phyloP scores from a whole-genome alignment of 2,797 vertebrate genomes.

The Erethizon dorsatum region DNA sequence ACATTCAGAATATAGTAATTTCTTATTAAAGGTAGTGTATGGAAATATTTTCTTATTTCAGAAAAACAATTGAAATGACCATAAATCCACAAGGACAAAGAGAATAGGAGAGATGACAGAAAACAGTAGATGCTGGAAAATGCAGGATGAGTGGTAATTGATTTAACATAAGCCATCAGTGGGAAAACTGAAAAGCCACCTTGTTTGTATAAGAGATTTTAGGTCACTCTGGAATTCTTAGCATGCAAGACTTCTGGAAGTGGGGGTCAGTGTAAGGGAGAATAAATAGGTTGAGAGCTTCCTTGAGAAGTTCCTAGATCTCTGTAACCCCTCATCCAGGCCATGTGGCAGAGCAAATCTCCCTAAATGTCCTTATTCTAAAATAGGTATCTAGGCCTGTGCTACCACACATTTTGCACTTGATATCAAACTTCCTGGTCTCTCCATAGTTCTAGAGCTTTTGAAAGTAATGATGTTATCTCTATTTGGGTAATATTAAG shows the following conservation, averaged over 20 bases:
- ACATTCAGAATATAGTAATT: not conserved
- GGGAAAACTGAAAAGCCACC: not conserved
- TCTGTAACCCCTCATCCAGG: not conserved
- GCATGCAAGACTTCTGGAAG: not conserved
- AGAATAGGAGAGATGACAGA: not conserved
- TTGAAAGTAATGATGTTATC: not conserved
- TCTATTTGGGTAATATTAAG: not conserved
- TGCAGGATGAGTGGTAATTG: not conserved
- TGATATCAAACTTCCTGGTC: not conserved
- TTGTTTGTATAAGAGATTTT: not conserved
- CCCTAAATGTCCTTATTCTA: not conserved
- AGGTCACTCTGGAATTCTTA: not conserved
- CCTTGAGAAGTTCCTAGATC: not conserved
- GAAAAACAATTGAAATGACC: not conserved
- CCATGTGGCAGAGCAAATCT: not conserved
- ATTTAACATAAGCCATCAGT: not conserved
- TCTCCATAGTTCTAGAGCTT: not conserved
- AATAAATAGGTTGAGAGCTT: accelerated
- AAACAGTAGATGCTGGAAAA: not conserved
- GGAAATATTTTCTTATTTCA: not conserved
- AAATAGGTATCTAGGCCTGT: not conserved
- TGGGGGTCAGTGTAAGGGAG: not conserved
- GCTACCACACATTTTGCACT: accelerated
- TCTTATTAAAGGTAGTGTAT: not conserved
- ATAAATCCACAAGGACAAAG: not conserved